phyloP scores from a whole-genome alignment of 2,797 vertebrate species.

The Threskiornis aethiopicus region DNA sequence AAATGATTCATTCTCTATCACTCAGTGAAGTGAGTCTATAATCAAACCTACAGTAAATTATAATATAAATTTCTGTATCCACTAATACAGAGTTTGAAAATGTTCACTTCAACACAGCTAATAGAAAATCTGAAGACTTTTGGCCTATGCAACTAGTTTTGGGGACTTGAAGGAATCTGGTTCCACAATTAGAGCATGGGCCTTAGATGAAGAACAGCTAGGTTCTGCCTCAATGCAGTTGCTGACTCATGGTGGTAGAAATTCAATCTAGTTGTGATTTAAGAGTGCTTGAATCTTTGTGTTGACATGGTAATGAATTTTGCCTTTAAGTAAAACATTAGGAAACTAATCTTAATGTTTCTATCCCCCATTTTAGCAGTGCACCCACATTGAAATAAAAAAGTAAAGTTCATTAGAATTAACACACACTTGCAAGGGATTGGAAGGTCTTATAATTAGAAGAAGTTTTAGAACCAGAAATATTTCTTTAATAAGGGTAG shows the following conservation, averaged over 20 bases:
- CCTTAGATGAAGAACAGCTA: accelerated
- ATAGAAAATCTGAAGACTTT: not conserved
- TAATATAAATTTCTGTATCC: not conserved
- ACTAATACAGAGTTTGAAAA: not conserved
- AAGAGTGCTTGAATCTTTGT: not conserved
- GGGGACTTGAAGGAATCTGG: not conserved
- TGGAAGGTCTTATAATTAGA: not conserved
- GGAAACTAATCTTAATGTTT: not conserved
- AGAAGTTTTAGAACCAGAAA: not conserved
- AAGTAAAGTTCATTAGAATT: not conserved
- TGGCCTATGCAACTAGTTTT: not conserved
- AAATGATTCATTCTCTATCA: not conserved
- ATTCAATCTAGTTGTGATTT: not conserved
- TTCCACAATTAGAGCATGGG: not conserved
- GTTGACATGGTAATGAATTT: not conserved
- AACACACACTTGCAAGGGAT: not conserved
- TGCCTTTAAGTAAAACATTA: not conserved
- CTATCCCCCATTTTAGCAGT: not conserved
- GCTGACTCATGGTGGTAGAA: not conserved
- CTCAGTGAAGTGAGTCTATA: not conserved
- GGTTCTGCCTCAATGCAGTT: not conserved
- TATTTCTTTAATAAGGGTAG: not conserved
- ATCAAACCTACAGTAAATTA: not conserved
- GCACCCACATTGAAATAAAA: not conserved
- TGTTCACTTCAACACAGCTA: not conserved